Conservation (phyloP, 2,888 invertebrate genomes). For the Dolichomitus sp. region DNA sequence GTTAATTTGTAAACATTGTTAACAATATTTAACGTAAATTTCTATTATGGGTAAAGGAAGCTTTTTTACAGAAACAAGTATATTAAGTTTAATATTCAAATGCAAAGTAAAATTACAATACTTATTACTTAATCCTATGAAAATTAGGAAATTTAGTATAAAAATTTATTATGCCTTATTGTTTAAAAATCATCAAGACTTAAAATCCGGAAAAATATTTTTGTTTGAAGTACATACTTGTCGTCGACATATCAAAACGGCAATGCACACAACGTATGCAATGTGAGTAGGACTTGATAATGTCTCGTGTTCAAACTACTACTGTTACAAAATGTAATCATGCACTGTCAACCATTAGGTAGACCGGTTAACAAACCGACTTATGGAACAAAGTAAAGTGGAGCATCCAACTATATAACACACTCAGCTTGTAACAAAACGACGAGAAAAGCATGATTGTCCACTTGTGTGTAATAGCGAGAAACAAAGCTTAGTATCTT, state of each 20-base stretch:
- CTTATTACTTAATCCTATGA: too few relatives aligned
- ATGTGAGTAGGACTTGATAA: background rate
- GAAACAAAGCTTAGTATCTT: slow-evolving; percentile 1
- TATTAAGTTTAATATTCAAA: too few relatives aligned
- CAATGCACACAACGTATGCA: background rate
- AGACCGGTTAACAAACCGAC: background rate
- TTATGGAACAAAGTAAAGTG: background rate
- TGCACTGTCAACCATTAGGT: too few relatives aligned
- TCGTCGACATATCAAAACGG: background rate
- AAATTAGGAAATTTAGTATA: too few relatives aligned
- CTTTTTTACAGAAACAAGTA: too few relatives aligned
- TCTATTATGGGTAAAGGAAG: too few relatives aligned
- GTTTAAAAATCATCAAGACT: background rate
- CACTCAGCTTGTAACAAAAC: background rate
- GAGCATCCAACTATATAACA: slow-evolving; percentile 16
- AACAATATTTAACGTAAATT: too few relatives aligned
- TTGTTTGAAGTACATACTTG: background rate
- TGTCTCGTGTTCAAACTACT: background rate
- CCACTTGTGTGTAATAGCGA: background rate
- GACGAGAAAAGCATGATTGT: background rate
- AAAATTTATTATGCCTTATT: too few relatives aligned
- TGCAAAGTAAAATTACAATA: too few relatives aligned
- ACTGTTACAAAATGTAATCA: background rate
- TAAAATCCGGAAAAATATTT: background rate
- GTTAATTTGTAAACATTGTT: too few relatives aligned